Evolutionary conservation across 2,797 vertebrate genomes (phyloP).

Genomic region (Melanotaenia nigrans): DNA sequence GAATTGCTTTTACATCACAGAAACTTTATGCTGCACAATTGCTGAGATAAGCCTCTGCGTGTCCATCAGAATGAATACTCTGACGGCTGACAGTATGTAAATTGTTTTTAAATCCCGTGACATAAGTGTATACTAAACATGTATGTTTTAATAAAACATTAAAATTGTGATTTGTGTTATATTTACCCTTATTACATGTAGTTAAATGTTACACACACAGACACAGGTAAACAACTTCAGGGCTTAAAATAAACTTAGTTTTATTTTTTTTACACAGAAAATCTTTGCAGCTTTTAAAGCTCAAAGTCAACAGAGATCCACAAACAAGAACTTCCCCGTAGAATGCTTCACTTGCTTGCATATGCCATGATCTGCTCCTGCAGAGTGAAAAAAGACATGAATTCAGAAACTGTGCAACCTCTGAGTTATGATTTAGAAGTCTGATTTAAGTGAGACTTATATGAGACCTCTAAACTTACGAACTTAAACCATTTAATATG

Average conservation of each 20-base stretch:
- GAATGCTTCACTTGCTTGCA: conserved; percentile 89
- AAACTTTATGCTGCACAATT: conserved; percentile 53
- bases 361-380: conserved; percentile 96
- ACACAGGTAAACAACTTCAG: conserved; percentile 9
- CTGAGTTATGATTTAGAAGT: conserved; percentile 26
- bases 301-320: conserved; percentile 39
- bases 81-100: conserved; percentile 67
- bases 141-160: conserved; percentile 79
- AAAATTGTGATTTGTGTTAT: conserved; percentile 36
- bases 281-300: conserved; percentile 54
- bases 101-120: conserved; percentile 69
- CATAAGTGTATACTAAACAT: conserved; percentile 60
- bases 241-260: conserved; percentile 80
- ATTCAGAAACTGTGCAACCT: conserved; percentile 26
- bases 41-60: conserved; percentile 62
- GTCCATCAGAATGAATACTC: conserved; percentile 58
- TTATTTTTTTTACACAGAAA: conserved; percentile 63
- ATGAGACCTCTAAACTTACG: conserved; percentile 55
- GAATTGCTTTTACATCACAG: conserved; percentile 66
- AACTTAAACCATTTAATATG: conserved; percentile 63
- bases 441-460: conserved; percentile 31
- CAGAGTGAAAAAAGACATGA: conserved; percentile 64
- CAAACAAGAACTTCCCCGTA: neutral
- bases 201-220: neutral
- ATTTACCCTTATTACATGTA: neutral